Base-by-base conservation (phyloP, 2,113 vertebrate species). In the Dicrurus megarhynchus region DNA sequence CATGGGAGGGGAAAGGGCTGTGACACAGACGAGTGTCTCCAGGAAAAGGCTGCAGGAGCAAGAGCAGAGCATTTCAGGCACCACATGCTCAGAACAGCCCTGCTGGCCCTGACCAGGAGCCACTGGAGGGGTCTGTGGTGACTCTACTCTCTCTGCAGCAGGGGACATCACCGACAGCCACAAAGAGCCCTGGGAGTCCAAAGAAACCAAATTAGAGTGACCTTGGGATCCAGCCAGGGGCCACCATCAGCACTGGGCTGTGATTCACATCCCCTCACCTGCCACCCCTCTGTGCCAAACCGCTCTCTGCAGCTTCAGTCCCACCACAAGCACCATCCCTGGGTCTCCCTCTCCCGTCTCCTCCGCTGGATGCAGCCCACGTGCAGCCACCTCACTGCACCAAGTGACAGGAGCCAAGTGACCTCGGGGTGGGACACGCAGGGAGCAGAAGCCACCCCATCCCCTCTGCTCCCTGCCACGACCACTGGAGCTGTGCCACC, bases 401-500 rank as follows among this genome's bases (percentile, higher is more conserved):
- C 63, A 20, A 63, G 39, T 16, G 59, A 84, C 73, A 8, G 7
- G 18, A 87, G 47, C n/a, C n/a, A 30, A 86, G 52, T 17, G 27
- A 75, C 63, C 24, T 32, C 0, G 0, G 41, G 30, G 10, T 22
- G 7, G 57, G 71, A 86, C 15, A 53, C 0, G 1, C 16, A 6
- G 55, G 1, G 1, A 49, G 46, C 16, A 9, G 65, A 78, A 90
- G 9, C 37, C 6, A 28, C 19, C 17, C 50, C 20, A 16, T 37
- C 8, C 37, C 41, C 22, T 35, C 63, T 23, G 27, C 53, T 85
- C 35, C 79, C 49, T 10, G 14, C 44, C 35, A 37, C 0, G 0
- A 20, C 32, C 1, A 1, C 37, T 2, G 2, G 53, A 73, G 49
- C 76, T 44, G 65, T 0, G 0, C 47, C 2, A 1, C 47, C 39